Evolutionary conservation across 2,888 invertebrate species (phyloP).

Genomic region (Andrena bucephala): DNA sequence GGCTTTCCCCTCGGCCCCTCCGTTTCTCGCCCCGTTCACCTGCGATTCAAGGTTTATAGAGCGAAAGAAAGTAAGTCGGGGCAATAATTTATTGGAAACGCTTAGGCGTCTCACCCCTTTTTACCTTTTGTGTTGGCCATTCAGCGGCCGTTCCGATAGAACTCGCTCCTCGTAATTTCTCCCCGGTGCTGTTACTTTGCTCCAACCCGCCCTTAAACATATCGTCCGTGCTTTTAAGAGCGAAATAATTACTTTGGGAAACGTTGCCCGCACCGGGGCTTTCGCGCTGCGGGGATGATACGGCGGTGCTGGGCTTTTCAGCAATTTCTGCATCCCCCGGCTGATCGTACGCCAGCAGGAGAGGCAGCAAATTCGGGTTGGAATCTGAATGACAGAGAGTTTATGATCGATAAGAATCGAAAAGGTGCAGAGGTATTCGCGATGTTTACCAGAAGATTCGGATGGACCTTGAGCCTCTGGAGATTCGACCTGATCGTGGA

Average conservation of each 20-base stretch:
- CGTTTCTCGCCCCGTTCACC: slow-evolving; percentile 42
- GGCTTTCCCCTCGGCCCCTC: background rate
- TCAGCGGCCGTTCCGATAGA: slow-evolving; percentile 47
- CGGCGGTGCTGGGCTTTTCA: background rate
- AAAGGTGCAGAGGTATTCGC: background rate
- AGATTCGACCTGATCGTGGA: slow-evolving; percentile 9
- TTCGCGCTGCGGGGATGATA: slow-evolving; percentile 17
- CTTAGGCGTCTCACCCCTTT: slow-evolving; percentile 25
- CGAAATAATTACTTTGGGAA: slow-evolving; percentile 73
- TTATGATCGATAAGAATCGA: background rate
- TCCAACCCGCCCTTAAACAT: slow-evolving; percentile 77
- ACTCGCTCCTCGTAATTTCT: slow-evolving; percentile 50
- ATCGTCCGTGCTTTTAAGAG: slow-evolving; percentile 77
- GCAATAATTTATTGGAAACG: slow-evolving; percentile 57
- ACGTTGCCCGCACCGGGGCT: slow-evolving; percentile 11
- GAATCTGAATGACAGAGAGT: slow-evolving; percentile 39
- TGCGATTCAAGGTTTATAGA: slow-evolving; percentile 57
- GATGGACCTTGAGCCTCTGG: background rate
- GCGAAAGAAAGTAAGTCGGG: slow-evolving; percentile 44
- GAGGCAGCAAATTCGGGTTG: slow-evolving; percentile 35
- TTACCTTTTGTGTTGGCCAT: slow-evolving; percentile 68
- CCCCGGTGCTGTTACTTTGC: slow-evolving; percentile 71
- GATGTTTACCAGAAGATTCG: slow-evolving; percentile 21
- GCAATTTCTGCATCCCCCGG: slow-evolving; percentile 3
- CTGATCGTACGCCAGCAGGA: slow-evolving; percentile 21